Percentiles rank a stretch among this genome's conserved stretches.
phyloP scores from a whole-genome alignment of 2,888 invertebrate genomes.

The Tachina grossa region DNA sequence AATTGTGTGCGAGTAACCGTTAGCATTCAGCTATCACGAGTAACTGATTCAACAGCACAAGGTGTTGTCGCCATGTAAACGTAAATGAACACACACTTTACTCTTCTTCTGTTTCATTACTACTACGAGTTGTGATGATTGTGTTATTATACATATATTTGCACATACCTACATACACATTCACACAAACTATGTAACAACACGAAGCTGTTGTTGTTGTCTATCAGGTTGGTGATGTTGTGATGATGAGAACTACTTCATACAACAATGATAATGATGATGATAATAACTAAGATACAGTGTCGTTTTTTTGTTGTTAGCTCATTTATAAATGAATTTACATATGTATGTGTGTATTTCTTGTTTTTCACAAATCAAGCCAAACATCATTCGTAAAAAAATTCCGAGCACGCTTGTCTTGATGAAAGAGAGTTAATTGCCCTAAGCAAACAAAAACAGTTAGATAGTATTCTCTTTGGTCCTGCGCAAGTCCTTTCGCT shows the following conservation, averaged over 20 bases:
- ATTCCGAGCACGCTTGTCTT: background rate
- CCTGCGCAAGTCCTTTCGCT: conserved; percentile 53
- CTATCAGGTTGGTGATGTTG: conserved; percentile 12
- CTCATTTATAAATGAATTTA: background rate
- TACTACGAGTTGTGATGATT: conserved; percentile 47
- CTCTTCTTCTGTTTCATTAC: conserved; percentile 45
- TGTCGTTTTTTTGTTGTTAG: conserved; percentile 2
- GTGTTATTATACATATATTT: conserved; percentile 21
- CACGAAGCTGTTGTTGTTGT: conserved; percentile 9
- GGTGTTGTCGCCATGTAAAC: conserved; percentile 72
- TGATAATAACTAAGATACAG: conserved; percentile 36
- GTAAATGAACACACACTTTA: conserved; percentile 58
- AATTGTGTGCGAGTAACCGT: conserved; percentile 70
- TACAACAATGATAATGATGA: conserved; percentile 28
- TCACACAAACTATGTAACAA: background rate
- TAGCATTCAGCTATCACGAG: conserved; percentile 73
- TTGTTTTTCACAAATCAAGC: conserved; percentile 39
- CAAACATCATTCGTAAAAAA: conserved; percentile 17
- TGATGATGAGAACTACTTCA: conserved; percentile 22
- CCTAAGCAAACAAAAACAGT: background rate
- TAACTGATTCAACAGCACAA: conserved; percentile 72
- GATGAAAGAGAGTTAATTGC: conserved; percentile 30
- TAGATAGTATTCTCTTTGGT: background rate
- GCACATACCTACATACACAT: background rate
- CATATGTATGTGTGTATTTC: background rate